Evolutionary conservation across 2,888 invertebrate genomes (phyloP).

Genomic region (Eumerus sabulonum): DNA sequence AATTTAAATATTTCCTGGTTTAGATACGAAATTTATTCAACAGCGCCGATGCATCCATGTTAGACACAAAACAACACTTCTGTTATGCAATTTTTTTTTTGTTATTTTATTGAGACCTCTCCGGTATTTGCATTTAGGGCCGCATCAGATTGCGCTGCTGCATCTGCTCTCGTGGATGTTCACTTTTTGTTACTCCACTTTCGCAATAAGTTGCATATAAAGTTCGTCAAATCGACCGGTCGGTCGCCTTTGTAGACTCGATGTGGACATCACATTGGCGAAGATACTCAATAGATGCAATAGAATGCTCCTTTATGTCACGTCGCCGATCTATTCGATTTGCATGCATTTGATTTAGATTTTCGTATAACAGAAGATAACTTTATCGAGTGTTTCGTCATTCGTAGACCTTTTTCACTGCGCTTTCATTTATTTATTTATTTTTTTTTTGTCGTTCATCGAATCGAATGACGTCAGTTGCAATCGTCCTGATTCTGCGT

Average conservation of each 20-base stretch:
- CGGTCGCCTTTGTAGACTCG: not conserved
- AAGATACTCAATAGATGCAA: slow-evolving; percentile 9
- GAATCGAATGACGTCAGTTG: not conserved
- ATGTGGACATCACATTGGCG: not conserved
- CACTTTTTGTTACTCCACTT: slow-evolving; percentile 49
- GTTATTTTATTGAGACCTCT: slow-evolving; percentile 23
- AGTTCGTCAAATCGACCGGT: not conserved
- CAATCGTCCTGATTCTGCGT: not conserved
- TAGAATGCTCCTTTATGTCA: not conserved
- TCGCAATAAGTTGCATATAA: slow-evolving; percentile 44
- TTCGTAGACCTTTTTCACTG: no score
- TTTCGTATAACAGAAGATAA: no score
- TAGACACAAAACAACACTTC: slow-evolving; percentile 1
- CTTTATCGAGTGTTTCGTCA: no score
- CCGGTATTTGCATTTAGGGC: slow-evolving; percentile 50
- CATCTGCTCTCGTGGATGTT: slow-evolving; percentile 29
- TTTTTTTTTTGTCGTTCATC: not conserved
- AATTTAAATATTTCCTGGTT: slow-evolving; percentile 60
- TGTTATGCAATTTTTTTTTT: slow-evolving; percentile 34
- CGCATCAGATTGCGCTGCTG: not conserved
- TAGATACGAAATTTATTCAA: slow-evolving; percentile 42
- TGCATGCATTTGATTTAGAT: not conserved
- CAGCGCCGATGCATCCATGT: slow-evolving; percentile 22
- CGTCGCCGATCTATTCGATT: not conserved
- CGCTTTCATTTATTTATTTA: no score